Conservation (phyloP, 2,888 invertebrate genomes). For the Phortica magna region DNA sequence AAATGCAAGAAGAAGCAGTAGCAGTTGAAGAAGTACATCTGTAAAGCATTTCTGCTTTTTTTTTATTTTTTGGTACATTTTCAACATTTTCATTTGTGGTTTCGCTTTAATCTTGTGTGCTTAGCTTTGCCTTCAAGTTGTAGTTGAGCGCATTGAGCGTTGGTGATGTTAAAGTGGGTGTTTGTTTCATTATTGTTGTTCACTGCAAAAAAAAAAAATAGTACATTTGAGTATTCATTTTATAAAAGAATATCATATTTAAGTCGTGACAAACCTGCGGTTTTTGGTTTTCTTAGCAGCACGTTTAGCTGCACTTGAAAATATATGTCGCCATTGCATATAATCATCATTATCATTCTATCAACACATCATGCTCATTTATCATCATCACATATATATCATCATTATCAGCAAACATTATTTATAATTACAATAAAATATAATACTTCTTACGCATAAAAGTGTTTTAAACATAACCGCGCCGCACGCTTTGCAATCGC, state of each 20-base stretch:
- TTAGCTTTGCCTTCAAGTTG: conserved; percentile 1
- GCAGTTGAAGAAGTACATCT: background rate
- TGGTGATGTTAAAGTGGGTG: background rate
- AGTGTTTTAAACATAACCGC: background rate
- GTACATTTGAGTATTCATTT: conserved; percentile 41
- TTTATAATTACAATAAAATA: conserved; percentile 17
- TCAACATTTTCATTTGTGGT: background rate
- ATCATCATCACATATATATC: background rate
- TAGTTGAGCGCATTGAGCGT: conserved; percentile 3
- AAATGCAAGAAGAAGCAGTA: background rate
- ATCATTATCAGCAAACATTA: conserved; percentile 20
- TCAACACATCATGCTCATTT: background rate
- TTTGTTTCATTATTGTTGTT: conserved; percentile 21
- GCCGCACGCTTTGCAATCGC: background rate
- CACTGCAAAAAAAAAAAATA: conserved; percentile 41
- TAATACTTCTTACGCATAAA: conserved; percentile 27
- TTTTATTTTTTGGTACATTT: conserved; percentile 5
- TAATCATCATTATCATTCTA: background rate
- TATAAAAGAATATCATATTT: background rate
- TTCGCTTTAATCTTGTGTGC: background rate
- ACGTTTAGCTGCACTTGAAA: background rate
- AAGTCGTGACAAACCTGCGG: conserved; percentile 27
- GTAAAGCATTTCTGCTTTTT: background rate
- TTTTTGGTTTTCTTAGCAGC: conserved; percentile 32
- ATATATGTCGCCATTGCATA: background rate